These are phyloP conservation scores for Pogonus chalceus DNA, from an alignment of 1,140 invertebrate genomes.

Conservation along the genomic window DNA sequence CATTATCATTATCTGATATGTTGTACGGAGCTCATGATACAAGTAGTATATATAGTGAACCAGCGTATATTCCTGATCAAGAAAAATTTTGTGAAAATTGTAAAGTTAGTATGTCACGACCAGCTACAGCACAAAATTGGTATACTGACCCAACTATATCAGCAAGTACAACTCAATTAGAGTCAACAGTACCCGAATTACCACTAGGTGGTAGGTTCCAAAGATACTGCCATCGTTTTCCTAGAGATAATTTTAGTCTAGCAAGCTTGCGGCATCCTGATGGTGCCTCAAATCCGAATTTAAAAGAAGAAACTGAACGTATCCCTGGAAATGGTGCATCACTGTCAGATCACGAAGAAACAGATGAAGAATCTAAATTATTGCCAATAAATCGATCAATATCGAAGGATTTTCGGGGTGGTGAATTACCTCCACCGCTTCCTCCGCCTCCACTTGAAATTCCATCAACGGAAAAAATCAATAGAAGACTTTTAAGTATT, in stretches of 20 bases:
- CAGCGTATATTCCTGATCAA: slow-evolving; percentile 60
- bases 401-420: slow-evolving; percentile 20
- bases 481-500: slow-evolving; percentile 44
- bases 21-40: slow-evolving; percentile 52
- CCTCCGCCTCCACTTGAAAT: slow-evolving; percentile 41
- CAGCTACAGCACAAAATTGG: slow-evolving; percentile 50
- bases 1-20: slow-evolving; percentile 59
- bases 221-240: slow-evolving; percentile 35
- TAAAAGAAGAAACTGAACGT: slow-evolving; percentile 58
- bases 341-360: slow-evolving; percentile 44
- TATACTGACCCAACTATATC: slow-evolving; percentile 35
- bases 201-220: slow-evolving; percentile 28
- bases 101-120: slow-evolving; percentile 57
- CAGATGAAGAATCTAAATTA: slow-evolving; percentile 41
- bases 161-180: slow-evolving; percentile 39
- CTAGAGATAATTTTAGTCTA: slow-evolving; percentile 45
- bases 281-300: slow-evolving; percentile 82
- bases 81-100: slow-evolving; percentile 69
- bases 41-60: slow-evolving; percentile 71
- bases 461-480: slow-evolving; percentile 42
- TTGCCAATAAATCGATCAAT: not conserved
- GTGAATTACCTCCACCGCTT: slow-evolving; percentile 29
- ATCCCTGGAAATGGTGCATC: slow-evolving; percentile 59
- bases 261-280: slow-evolving; percentile 75
- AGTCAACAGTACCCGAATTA: slow-evolving; percentile 27